phyloP scores from a whole-genome alignment of 1,140 invertebrate genomes.

The Aethina tumida region DNA sequence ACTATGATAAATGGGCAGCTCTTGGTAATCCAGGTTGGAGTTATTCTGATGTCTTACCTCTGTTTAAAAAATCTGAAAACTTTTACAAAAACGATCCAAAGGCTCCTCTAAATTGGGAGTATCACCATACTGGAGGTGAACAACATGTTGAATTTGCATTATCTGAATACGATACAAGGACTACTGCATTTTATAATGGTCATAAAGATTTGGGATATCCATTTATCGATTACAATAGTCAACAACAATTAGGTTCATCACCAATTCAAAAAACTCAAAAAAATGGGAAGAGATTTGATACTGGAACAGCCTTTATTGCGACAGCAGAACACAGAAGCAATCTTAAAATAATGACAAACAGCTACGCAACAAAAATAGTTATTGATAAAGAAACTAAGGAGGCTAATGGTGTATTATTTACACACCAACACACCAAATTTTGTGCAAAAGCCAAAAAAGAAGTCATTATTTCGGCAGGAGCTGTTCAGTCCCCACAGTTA shows the following conservation, averaged over 20 bases:
- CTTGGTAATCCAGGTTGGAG: conserved; percentile 54
- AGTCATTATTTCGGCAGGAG: conserved; percentile 60
- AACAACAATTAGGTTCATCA: conserved; percentile 46
- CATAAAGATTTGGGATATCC: conserved; percentile 52
- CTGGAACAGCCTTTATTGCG: conserved; percentile 60
- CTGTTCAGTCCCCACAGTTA: conserved; percentile 59
- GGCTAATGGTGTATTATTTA: conserved; percentile 50
- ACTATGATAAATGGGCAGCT: conserved; percentile 55
- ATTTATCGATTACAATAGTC: conserved; percentile 57
- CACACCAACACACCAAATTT: conserved; percentile 33
- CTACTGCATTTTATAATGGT: conserved; percentile 27
- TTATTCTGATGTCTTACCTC: conserved; percentile 48
- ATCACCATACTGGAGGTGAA: conserved; percentile 2
- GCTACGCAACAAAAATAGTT: too few relatives aligned
- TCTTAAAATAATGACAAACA: too few relatives aligned
- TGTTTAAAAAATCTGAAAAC: conserved; percentile 40
- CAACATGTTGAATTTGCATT: conserved; percentile 3
- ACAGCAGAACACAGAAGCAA: too few relatives aligned
- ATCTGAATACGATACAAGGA: too few relatives aligned
- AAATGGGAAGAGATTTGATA: conserved; percentile 57
- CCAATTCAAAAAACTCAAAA: conserved; percentile 51
- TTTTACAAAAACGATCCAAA: conserved; percentile 3
- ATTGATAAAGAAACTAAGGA: conserved; percentile 43
- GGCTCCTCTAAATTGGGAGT: not conserved
- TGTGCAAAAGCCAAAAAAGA: conserved; percentile 48